These are phyloP conservation scores for Macrotrachela quadricornifera DNA, from an alignment of 1,140 invertebrate species.

Conservation along the genomic window DNA sequence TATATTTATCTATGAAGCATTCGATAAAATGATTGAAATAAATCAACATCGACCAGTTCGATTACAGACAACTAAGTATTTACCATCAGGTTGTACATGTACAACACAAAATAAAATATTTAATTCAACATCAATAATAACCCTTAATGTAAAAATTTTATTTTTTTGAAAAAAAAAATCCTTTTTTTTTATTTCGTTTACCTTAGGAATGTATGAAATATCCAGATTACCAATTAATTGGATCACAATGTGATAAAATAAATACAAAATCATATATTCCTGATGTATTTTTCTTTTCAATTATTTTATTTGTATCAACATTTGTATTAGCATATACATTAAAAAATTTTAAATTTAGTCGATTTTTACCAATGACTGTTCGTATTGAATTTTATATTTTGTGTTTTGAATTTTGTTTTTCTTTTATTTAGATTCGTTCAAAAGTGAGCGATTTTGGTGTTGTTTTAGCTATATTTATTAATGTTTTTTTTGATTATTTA, in stretches of 20 bases:
- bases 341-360: constrained; percentile 77
- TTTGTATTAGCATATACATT: constrained; percentile 66
- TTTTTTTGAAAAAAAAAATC: no score
- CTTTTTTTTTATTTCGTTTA: no score
- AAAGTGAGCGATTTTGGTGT: constrained; percentile 91
- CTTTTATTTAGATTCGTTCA: constrained; percentile 50
- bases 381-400: neutral
- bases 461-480: constrained; percentile 75
- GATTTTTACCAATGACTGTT: constrained; percentile 59
- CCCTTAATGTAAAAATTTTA: no score
- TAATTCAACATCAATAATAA: no score
- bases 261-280: constrained; percentile 40
- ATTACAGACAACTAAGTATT: neutral
- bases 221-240: neutral
- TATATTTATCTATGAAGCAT: constrained; percentile 92
- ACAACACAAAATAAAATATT: neutral
- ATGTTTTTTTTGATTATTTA: constrained; percentile 62
- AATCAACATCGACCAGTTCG: neutral
- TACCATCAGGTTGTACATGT: neutral
- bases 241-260: neutral
- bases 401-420: no score
- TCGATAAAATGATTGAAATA: constrained; percentile 30
- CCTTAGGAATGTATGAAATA: no score
- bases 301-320: constrained; percentile 75
- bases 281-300: constrained; percentile 86